Evolutionary conservation across 2,888 invertebrate genomes (phyloP).

Genomic region (Cerastis leucographa): DNA sequence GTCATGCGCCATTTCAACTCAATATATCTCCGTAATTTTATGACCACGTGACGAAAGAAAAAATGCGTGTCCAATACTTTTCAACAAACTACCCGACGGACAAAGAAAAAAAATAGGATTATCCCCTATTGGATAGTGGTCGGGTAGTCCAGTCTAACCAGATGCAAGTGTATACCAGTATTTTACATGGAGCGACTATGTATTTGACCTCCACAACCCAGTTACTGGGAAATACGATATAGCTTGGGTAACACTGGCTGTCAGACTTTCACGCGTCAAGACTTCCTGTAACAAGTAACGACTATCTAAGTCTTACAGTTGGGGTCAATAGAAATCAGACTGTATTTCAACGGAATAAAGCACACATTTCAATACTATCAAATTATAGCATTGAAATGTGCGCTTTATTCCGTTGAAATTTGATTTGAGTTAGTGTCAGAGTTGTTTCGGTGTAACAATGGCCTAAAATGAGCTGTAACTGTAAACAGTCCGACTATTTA

Average conservation of each 20-base stretch:
- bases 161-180: not conserved
- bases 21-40: no score
- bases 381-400: no score
- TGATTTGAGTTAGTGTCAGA: not conserved
- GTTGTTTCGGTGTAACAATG: not conserved
- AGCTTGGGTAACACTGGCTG: not conserved
- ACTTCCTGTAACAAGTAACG: not conserved
- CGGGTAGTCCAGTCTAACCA: not conserved
- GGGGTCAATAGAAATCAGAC: not conserved
- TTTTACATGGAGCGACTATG: not conserved
- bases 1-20: no score
- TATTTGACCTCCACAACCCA: not conserved
- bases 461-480: slow-evolving; percentile 28
- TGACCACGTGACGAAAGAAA: no score
- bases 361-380: slow-evolving; percentile 10
- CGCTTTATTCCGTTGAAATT: no score
- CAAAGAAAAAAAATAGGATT: no score
- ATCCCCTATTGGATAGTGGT: no score
- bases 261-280: not conserved
- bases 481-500: slow-evolving; percentile 26
- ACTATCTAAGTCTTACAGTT: not conserved
- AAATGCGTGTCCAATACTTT: no score
- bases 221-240: not conserved
- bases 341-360: not conserved
- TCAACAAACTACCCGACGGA: no score